A percentile compares a stretch with the other conserved stretches of the same genome.
phyloP scores from a whole-genome alignment of 2,888 invertebrate species.

The Epistrophella euchroma region DNA sequence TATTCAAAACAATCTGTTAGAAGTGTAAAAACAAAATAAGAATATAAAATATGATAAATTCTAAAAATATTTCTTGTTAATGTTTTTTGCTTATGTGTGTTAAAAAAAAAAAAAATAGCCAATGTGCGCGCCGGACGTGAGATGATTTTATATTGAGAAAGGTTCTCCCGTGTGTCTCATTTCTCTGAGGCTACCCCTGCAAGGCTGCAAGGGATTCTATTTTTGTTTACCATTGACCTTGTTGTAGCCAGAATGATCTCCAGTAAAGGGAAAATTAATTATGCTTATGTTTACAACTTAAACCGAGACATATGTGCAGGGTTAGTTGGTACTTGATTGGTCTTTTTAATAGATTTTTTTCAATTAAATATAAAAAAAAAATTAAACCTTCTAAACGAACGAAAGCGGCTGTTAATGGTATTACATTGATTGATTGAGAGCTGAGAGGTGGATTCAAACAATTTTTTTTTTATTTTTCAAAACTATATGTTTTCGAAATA shows the following conservation, averaged over 20 bases:
- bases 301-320: not conserved
- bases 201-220: conserved; percentile 37
- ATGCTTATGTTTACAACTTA: not conserved
- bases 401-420: not conserved
- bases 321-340: too few relatives aligned
- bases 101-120: conserved; percentile 1
- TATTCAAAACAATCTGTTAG: not conserved
- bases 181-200: not conserved
- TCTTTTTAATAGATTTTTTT: not conserved
- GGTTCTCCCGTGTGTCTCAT: conserved; percentile 16
- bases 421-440: not conserved
- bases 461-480: too few relatives aligned
- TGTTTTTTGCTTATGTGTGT: not conserved
- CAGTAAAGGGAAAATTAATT: not conserved
- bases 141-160: conserved; percentile 34
- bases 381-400: not conserved
- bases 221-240: conserved; percentile 44
- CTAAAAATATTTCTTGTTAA: conserved; percentile 28
- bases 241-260: not conserved
- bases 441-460: not conserved
- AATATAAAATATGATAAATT: not conserved
- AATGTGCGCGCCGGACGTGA: not conserved
- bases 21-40: conserved; percentile 3
- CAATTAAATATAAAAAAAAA: not conserved
- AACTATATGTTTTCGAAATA: too few relatives aligned